Percentiles rank a stretch among this genome's conserved stretches.
Conservation (phyloP, 2,888 invertebrate genomes). For the Conus canariensis region DNA sequence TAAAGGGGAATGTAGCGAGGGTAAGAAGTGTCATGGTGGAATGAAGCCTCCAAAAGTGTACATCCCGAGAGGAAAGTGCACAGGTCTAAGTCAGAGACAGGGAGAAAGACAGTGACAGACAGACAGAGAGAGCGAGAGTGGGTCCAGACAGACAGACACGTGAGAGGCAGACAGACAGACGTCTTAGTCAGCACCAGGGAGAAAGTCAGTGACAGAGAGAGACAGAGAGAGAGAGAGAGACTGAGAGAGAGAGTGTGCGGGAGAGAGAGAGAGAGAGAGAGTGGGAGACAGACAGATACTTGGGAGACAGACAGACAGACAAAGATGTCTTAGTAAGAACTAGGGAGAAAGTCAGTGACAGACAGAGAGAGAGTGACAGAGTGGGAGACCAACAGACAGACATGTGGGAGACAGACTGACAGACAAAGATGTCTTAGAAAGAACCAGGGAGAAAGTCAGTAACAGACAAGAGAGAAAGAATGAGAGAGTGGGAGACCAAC, state of each 20-base stretch:
- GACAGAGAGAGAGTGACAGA: neutral
- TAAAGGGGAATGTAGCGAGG: no score
- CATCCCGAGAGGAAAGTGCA: neutral
- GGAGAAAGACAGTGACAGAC: neutral
- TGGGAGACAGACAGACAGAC: neutral
- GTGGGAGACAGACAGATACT: neutral
- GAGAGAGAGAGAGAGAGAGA: neutral
- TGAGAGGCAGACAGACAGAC: neutral
- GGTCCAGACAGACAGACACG: neutral
- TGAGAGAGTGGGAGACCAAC: no score
- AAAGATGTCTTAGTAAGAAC: neutral
- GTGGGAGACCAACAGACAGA: neutral
- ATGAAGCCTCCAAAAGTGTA: no score
- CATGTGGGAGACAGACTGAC: neutral
- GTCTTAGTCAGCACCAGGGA: neutral
- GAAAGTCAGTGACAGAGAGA: neutral
- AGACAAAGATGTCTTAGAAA: neutral
- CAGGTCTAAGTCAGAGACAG: neutral
- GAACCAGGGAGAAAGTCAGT: no score
- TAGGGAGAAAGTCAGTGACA: neutral
- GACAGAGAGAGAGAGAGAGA: neutral
- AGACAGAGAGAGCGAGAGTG: neutral
- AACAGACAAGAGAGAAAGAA: no score
- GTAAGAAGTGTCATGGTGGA: no score
- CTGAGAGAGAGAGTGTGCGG: neutral